phyloP scores from a whole-genome alignment of 2,113 vertebrate genomes.

The Dendropsophus ebraccatus region DNA sequence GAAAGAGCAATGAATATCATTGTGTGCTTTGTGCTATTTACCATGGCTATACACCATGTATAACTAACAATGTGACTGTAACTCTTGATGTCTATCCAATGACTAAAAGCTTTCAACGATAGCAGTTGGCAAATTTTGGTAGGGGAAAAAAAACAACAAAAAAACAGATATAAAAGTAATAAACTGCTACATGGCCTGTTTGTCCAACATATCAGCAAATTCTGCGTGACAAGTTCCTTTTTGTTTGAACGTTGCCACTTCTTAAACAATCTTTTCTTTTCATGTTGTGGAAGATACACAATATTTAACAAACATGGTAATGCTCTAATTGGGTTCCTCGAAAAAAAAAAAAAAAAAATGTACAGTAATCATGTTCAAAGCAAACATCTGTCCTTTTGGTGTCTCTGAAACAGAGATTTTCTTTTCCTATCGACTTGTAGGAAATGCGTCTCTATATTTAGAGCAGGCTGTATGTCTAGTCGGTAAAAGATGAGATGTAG shows the following conservation, averaged over 20 bases:
- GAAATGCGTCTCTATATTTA: constrained; percentile 37
- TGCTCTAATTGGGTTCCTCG: constrained; percentile 12
- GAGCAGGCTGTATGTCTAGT: constrained; percentile 10
- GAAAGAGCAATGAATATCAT: too few species aligned
- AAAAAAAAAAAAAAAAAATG: constrained; percentile 29
- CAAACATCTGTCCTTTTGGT: constrained; percentile 41
- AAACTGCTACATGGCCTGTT: background rate
- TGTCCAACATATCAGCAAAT: background rate
- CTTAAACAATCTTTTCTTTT: background rate
- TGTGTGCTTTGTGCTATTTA: too few species aligned
- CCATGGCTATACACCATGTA: too few species aligned
- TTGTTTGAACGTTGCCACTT: background rate
- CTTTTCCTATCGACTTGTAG: background rate
- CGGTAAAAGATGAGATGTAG: constrained; percentile 14
- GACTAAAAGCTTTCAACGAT: too few species aligned
- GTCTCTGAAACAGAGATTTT: constrained; percentile 22
- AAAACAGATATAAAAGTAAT: background rate
- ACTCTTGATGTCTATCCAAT: too few species aligned
- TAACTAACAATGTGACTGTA: too few species aligned
- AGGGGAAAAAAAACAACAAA: background rate
- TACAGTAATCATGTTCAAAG: constrained; percentile 35
- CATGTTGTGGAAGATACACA: background rate
- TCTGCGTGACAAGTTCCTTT: background rate
- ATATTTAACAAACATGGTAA: constrained; percentile 44
- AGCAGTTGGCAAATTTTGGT: too few species aligned